Conservation (phyloP, 2,888 invertebrate genomes). For the Glaucopsyche alexis region DNA sequence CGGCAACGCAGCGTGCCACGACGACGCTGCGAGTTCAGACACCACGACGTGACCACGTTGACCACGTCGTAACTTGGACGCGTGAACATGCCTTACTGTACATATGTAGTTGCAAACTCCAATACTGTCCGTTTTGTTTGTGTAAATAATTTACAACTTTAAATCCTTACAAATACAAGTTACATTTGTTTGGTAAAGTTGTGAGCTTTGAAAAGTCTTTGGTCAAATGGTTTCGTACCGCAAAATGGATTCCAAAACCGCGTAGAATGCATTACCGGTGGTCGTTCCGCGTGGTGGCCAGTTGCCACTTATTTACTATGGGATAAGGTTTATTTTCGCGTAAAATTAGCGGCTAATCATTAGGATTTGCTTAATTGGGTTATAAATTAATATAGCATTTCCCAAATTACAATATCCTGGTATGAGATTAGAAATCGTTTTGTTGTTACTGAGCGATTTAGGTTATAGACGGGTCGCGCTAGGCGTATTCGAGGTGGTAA, state of each 20-base stretch:
- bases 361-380: conserved; percentile 9
- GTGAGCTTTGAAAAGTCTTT: conserved; percentile 42
- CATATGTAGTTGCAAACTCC: conserved; percentile 33
- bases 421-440: conserved; percentile 7
- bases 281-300: neutral
- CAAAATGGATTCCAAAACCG: conserved; percentile 61
- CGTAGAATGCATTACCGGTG: conserved; percentile 57
- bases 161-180: conserved; percentile 31
- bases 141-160: conserved; percentile 32
- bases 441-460: neutral
- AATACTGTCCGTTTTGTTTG: conserved; percentile 29
- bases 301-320: neutral
- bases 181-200: conserved; percentile 33
- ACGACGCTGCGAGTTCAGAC: no score
- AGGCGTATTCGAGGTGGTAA: no score
- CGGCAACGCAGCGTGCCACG: no score
- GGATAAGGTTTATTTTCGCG: neutral
- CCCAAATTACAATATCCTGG: neutral
- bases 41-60: no score
- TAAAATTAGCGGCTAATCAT: conserved; percentile 7
- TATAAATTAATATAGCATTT: conserved; percentile 26
- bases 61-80: no score
- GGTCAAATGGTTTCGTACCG: conserved; percentile 48
- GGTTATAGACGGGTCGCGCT: no score
- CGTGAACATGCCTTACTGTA: neutral